These are phyloP conservation scores for Drosophila subpulchrella DNA, from an alignment of 1,140 invertebrate genomes.

Conservation along the genomic window DNA sequence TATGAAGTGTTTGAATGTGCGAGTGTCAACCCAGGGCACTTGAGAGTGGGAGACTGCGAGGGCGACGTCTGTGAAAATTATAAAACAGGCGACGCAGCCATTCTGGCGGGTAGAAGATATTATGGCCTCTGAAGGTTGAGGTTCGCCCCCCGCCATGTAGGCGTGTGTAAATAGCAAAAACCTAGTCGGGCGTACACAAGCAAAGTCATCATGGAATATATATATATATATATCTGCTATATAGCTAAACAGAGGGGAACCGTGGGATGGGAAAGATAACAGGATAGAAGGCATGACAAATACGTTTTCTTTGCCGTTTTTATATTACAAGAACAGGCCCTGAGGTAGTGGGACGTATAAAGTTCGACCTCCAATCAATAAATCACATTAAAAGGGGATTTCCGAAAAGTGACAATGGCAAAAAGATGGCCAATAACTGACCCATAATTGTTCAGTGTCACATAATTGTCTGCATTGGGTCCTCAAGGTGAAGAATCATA, in stretches of 20 bases:
- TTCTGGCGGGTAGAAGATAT: slow-evolving; percentile 13
- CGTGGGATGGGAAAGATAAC: slow-evolving; percentile 14
- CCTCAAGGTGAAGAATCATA: background rate
- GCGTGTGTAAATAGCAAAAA: slow-evolving; percentile 53
- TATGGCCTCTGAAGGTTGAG: slow-evolving; percentile 13
- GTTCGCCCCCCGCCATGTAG: slow-evolving; percentile 21
- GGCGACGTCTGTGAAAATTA: slow-evolving; percentile 67
- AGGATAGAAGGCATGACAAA: slow-evolving; percentile 43
- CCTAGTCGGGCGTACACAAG: slow-evolving; percentile 39
- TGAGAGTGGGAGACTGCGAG: slow-evolving; percentile 3
- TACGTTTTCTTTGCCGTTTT: slow-evolving; percentile 32
- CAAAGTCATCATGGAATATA: slow-evolving; percentile 46
- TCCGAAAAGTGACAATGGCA: slow-evolving; percentile 10
- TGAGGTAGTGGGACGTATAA: slow-evolving; percentile 19
- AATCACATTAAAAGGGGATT: slow-evolving; percentile 43
- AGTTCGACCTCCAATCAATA: slow-evolving; percentile 39
- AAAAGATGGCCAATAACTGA: slow-evolving; percentile 14
- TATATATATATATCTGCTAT: slow-evolving; percentile 7
- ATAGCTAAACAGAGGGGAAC: slow-evolving; percentile 8
- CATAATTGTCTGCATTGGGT: background rate
- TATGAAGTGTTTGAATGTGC: slow-evolving; percentile 56
- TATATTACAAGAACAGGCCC: slow-evolving; percentile 4
- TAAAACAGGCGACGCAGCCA: slow-evolving; percentile 62
- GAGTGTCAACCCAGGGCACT: slow-evolving; percentile 32
- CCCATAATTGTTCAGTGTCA: slow-evolving; percentile 11